These are phyloP conservation scores for Laterallus jamaicensis DNA, from an alignment of 2,113 vertebrate genomes.

Conservation along the genomic window DNA sequence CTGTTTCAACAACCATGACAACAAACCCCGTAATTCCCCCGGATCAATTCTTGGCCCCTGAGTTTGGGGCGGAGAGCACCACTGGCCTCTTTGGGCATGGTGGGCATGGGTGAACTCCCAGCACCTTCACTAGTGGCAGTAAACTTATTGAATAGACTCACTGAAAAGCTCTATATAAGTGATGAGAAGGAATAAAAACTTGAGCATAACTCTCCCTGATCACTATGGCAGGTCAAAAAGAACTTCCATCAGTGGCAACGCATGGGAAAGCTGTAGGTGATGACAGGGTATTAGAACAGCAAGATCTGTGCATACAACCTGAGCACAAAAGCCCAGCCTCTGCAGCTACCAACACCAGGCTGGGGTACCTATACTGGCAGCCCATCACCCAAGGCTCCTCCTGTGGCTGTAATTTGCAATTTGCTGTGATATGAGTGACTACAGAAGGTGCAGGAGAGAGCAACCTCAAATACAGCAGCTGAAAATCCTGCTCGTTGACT, in stretches of 20 bases:
- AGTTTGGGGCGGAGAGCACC: not conserved
- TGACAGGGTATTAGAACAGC: not conserved
- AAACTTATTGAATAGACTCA: not conserved
- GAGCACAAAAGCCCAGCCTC: not conserved
- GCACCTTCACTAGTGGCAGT: not conserved
- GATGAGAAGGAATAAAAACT: not conserved
- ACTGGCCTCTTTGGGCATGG: not conserved
- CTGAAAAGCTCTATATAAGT: not conserved
- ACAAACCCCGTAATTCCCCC: not conserved
- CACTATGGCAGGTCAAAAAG: not conserved
- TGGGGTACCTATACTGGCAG: not conserved
- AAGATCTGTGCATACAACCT: not conserved
- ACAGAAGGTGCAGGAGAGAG: not conserved
- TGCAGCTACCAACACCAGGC: not conserved
- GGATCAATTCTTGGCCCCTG: not conserved
- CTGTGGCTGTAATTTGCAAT: not conserved
- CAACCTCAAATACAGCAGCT: not conserved
- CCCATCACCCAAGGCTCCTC: accelerated
- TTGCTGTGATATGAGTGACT: not conserved
- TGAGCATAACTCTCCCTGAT: not conserved
- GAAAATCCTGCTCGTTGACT: not conserved
- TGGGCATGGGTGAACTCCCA: not conserved
- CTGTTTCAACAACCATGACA: accelerated
- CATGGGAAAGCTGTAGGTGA: not conserved
- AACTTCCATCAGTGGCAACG: not conserved